These are phyloP conservation scores for Oxyteleia sp. DNA, from an alignment of 2,888 invertebrate genomes.

Conservation along the genomic window DNA sequence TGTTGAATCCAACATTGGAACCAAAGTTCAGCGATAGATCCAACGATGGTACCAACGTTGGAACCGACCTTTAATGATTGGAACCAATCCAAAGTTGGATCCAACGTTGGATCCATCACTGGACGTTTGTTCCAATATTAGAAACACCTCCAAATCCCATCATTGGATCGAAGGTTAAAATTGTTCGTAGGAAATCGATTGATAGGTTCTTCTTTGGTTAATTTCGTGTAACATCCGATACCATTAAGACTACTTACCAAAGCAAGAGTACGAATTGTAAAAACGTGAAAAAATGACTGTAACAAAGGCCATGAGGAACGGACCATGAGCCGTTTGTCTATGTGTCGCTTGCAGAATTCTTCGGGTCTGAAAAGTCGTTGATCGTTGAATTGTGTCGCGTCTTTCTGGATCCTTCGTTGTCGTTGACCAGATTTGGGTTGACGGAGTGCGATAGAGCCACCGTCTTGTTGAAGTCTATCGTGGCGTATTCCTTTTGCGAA, in stretches of 20 bases:
- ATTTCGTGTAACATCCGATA: background rate
- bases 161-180: too few species aligned
- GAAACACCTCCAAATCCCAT: too few species aligned
- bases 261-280: background rate
- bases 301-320: slow-evolving; percentile 23
- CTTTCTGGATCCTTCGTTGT: slow-evolving; percentile 92
- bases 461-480: slow-evolving; percentile 98
- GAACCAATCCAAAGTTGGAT: too few species aligned
- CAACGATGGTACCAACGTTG: too few species aligned
- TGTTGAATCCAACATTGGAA: too few species aligned
- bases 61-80: too few species aligned
- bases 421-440: slow-evolving; percentile 91
- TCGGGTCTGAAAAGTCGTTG: slow-evolving; percentile 88
- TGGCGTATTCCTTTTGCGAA: slow-evolving; percentile 92
- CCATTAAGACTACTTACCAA: background rate
- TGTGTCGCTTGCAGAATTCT: slow-evolving; percentile 89
- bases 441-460: slow-evolving; percentile 95
- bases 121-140: too few species aligned
- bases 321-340: too few species aligned
- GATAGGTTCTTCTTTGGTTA: too few species aligned
- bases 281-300: background rate
- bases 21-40: too few species aligned
- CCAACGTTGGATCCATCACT: too few species aligned
- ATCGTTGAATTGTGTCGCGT: slow-evolving; percentile 94
- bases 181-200: too few species aligned